Evolutionary conservation across 2,888 invertebrate genomes (phyloP).

Genomic region (Sisyra nigra): DNA sequence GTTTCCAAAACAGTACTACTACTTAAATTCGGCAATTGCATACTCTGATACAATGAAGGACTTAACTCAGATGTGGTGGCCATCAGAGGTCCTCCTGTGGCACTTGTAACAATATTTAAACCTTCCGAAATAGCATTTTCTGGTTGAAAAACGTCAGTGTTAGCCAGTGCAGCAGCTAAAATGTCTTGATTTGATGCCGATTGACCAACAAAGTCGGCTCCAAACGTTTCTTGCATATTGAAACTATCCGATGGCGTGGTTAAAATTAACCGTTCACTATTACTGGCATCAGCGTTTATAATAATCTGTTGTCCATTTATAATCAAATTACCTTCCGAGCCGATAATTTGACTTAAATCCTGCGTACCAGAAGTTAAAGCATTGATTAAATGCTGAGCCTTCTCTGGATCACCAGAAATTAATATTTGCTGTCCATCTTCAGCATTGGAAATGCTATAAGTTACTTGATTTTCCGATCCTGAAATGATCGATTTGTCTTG

Average conservation of each 20-base stretch:
- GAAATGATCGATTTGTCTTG: slow-evolving; percentile 10
- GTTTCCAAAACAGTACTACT: slow-evolving; percentile 55
- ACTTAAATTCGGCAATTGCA: slow-evolving; percentile 32
- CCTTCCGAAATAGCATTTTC: slow-evolving; percentile 25
- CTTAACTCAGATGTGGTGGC: slow-evolving; percentile 32
- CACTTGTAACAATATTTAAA: slow-evolving; percentile 17
- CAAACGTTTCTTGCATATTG: slow-evolving; percentile 2
- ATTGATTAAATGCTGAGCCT: slow-evolving; percentile 27
- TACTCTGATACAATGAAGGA: slow-evolving; percentile 40
- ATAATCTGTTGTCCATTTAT: slow-evolving; percentile 31
- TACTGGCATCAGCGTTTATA: slow-evolving; percentile 19
- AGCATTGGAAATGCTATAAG: slow-evolving; percentile 17
- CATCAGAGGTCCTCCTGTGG: slow-evolving; percentile 27
- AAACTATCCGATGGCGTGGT: slow-evolving; percentile 4
- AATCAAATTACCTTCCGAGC: slow-evolving; percentile 25
- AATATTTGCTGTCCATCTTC: slow-evolving; percentile 24
- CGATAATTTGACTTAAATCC: slow-evolving; percentile 25
- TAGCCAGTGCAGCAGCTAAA: slow-evolving; percentile 57
- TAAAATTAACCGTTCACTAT: slow-evolving; percentile 5
- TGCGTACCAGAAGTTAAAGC: slow-evolving; percentile 26
- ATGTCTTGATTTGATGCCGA: slow-evolving; percentile 44
- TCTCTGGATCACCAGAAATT: slow-evolving; percentile 26
- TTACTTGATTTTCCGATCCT: slow-evolving; percentile 15
- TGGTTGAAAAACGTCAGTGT: slow-evolving; percentile 53
- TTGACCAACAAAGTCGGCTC: slow-evolving; percentile 10